Evolutionary conservation across 2,113 vertebrate species (phyloP), one percentile per base, ranked within the genome.

Genomic region (Kobus ellipsiprymnus): DNA sequence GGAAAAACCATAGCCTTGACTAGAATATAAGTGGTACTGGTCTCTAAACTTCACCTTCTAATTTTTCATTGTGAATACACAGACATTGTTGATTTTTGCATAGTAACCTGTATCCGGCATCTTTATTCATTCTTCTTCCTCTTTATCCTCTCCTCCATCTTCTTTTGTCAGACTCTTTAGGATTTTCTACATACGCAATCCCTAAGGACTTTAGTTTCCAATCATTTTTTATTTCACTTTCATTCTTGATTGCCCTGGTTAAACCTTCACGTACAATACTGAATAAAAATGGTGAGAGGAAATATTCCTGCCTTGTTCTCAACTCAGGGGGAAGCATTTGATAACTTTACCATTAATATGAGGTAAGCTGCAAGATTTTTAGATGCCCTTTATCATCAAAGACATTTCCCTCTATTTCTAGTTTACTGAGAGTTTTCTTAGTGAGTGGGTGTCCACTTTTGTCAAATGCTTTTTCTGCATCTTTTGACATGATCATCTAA

Each of bases 321-420:
- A 59, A 7, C 6, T 0, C 7, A 12, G 15, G 52, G 15, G 15
- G 60, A 40, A 55, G 77, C 52, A 33, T 2, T 5, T n/a, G 33
- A 14, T 6, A n/a, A 33, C 6, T 2, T 30, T 13, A 36, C 54
- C 94, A 16, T 12, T 19, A 25, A 17, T 15, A 36, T 1, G 46
- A 48, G 0, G 36, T 4, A 3, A 16, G 19, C 54, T 10, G 10
- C 2, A 57, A 27, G 52, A 23, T 1, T 6, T 2, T 4, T 30
- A 2, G 29, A 14, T 2, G 36, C 5, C 30, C 44, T 48, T 44
- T 25, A 1, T 77, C 7, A 64, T 2, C 0, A 46, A 59, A 11
- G 55, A 15, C 29, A 3, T 33, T 2, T 10, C 40, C 46, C 40
- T 78, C 67, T 30, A 3, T 48, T 33, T 30, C 57, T 33, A 9